Base-by-base conservation (phyloP, 2,113 vertebrate genomes). In the Percopsis transmontana region DNA sequence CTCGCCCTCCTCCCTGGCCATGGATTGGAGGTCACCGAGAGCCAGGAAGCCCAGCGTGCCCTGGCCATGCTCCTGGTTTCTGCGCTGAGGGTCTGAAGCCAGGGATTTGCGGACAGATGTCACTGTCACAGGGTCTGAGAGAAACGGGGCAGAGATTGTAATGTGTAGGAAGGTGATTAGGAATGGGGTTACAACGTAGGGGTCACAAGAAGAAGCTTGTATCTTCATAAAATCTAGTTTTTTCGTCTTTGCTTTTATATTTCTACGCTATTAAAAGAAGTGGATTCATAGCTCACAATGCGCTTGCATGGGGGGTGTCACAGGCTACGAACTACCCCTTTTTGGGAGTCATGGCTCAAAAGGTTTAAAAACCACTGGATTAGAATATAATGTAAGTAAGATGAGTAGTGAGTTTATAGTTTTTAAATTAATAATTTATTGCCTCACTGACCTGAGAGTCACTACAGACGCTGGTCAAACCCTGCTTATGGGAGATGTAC, bases 1-100 rank as follows among this genome's bases (percentile, higher is more conserved):
- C 77, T 99, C 97, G 0, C 96, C 95, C 59, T 98, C 97, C 67
- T 98, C 97, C 57, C 97, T 93, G 20, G 94, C 91, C 66, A 93
- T 87, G 20, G 92, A 82, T 38, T 96, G 93, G 60, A 97, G 84
- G 52, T 99, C 97, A 0, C 92, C 80, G 38, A 93, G 73, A 1
- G 90, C 85, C 52, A 95, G 14, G 1, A 73, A 80, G 42, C 95
- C 95, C n/a, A 66, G 64, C 70, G 79, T 92, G 0, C 92, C 40
- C 91, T 91, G 81, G 66, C 67, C 80, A 5, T 77, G 83, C 18
- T 91, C 88, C 0, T 53, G 21, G 41, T 39, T 80, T 63, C 86
- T 85, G 53, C 88, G 89, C 62, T 89, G 89, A 48, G 33, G 16
- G 74, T 99, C 97, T 20, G 66, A 81, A 53, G 84, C 66, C 61